Percentiles rank a stretch among this genome's conserved stretches.
Evolutionary conservation across 2,113 vertebrate genomes (phyloP).

Genomic region (Perca flavescens): DNA sequence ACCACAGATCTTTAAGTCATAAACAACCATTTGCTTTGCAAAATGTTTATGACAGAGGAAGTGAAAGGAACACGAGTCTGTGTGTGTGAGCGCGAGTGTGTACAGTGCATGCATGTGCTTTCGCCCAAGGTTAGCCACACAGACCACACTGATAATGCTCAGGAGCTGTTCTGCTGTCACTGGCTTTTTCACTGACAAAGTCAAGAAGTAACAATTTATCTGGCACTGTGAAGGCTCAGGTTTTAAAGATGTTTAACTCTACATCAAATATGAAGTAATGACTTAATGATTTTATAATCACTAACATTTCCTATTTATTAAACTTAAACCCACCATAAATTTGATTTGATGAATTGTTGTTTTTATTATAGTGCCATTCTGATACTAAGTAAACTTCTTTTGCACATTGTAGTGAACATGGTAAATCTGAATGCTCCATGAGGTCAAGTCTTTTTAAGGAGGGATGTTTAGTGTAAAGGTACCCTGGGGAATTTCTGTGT

Average conservation of each 20-base stretch:
- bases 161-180: constrained; percentile 5
- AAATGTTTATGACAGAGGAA: constrained; percentile 47
- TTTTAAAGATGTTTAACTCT: background rate
- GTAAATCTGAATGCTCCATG: constrained; percentile 3
- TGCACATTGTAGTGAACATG: background rate
- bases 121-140: constrained; percentile 28
- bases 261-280: background rate
- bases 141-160: constrained; percentile 44
- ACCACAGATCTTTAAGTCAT: background rate
- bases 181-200: background rate
- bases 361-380: background rate
- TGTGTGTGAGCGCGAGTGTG: constrained; percentile 2
- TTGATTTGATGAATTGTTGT: background rate
- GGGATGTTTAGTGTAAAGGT: constrained; percentile 23
- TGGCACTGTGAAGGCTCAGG: background rate
- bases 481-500: constrained; percentile 28
- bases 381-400: background rate
- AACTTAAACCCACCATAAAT: background rate
- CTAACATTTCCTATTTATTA: background rate
- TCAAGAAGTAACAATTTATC: background rate
- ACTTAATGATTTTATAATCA: background rate
- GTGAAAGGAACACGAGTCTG: constrained; percentile 16
- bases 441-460: constrained; percentile 23
- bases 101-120: background rate
- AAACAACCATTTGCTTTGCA: constrained; percentile 14